phyloP scores from a whole-genome alignment of 2,797 vertebrate species.

The Rhynchonycteris naso region DNA sequence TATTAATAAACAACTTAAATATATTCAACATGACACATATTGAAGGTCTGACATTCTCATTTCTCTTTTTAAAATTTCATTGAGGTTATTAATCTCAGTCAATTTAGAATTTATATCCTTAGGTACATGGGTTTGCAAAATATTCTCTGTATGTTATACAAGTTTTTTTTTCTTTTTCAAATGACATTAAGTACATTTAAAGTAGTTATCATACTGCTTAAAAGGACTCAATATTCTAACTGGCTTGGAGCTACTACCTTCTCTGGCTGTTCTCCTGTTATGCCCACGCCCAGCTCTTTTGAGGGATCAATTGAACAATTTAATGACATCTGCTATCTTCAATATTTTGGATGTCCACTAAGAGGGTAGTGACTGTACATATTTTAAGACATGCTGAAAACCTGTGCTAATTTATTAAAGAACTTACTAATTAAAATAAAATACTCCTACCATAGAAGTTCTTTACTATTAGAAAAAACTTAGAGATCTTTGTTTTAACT shows the following conservation, averaged over 20 bases:
- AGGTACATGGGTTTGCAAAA: not conserved
- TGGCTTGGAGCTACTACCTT: not conserved
- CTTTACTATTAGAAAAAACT: not conserved
- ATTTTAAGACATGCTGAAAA: not conserved
- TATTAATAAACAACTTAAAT: slow-evolving; percentile 25
- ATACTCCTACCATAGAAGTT: not conserved
- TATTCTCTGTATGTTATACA: not conserved
- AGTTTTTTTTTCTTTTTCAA: not conserved
- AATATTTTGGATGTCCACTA: not conserved
- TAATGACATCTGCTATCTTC: not conserved
- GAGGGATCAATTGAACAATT: not conserved
- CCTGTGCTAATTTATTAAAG: not conserved
- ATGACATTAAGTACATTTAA: not conserved
- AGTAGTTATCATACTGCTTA: not conserved
- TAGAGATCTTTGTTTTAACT: slow-evolving; percentile 14
- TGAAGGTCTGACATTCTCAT: slow-evolving; percentile 3
- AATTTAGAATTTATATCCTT: slow-evolving; percentile 32
- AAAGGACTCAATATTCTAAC: not conserved
- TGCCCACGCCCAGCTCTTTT: not conserved
- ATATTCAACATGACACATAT: slow-evolving; percentile 1
- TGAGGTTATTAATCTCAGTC: not conserved
- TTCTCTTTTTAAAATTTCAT: slow-evolving; percentile 8
- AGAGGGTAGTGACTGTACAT: not conserved
- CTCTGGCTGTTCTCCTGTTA: not conserved
- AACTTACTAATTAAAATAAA: slow-evolving; percentile 33